Evolutionary conservation across 1,140 invertebrate genomes (phyloP), one percentile per base, ranked within the genome.

Genomic region (Proales similis): DNA sequence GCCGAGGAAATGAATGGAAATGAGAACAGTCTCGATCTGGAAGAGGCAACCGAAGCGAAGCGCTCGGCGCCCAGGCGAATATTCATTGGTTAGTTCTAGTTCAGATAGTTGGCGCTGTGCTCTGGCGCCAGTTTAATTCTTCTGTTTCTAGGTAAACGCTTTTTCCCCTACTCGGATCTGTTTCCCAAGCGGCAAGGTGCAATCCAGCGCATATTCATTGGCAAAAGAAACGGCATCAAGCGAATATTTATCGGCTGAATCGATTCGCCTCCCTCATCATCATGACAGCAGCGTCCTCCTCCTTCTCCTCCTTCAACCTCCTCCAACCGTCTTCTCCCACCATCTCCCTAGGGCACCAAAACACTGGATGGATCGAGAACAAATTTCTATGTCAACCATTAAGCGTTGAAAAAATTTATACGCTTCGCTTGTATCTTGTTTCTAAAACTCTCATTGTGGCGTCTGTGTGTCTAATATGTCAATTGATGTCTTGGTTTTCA

Each of bases 161-260:
- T n/a, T n/a, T n/a, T n/a, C n/a, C n/a, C n/a, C n/a, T n/a, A n/a
- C n/a, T n/a, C n/a, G n/a, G n/a, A n/a, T n/a, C n/a, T n/a, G n/a
- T n/a, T n/a, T n/a, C n/a, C 14, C 2, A 57, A 57, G n/a, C 39
- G 51, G 45, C 39, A 57, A 42, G 36, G 48, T 9, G 9, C 9
- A 2, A 53, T 57, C 5, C 33, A 57, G n/a, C 51, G 51, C 11
- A 57, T 57, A 7, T 57, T 57, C 20, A 57, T 57, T 42, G 51
- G 51, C 2, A 57, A 57, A 17, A 22, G 51, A n/a, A 42, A 42
- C 29, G 36, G 45, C 19, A 43, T 57, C 11, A 57, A 39, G 19
- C 29, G 51, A 42, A 57, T 57, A n/a, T 57, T 57, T 19, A 26
- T 57, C 22, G 51, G 51, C 9, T n/a, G n/a, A 53, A 53, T 39